Evolutionary conservation across 2,797 vertebrate genomes (phyloP), one percentile per base, ranked within the genome.

Genomic region (Malurus splendens): DNA sequence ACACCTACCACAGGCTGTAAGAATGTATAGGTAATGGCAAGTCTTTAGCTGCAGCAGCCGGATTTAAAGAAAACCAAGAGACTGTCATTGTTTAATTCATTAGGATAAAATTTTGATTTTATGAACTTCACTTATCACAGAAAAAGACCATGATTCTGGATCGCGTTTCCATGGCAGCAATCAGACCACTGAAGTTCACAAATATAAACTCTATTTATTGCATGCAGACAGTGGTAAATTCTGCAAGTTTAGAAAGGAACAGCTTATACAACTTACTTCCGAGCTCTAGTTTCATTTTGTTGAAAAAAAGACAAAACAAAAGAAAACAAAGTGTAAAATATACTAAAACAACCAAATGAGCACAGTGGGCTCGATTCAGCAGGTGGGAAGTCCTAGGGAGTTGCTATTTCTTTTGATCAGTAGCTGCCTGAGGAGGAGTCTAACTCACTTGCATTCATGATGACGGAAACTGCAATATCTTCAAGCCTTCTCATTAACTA

Each of bases 281-380:
- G 99, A 98, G 99, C 99, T 99, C 99, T 99, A 99, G 96, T 99
- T 98, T 98, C 98, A 99, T 99, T 98, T 98, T 98, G 98, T 96
- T 94, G 98, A 98, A 98, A 98, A 98, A 98, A 98, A 98, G 98
- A 98, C 98, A 99, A 98, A 98, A 99, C 98, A 99, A 98, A 98
- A 98, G 98, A 98, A 98, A 97, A 99, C 97, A 98, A 98, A 99
- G 97, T 98, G 98, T 99, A 97, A 98, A 97, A 97, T 97, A 97
- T 93, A 96, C 96, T 94, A 93, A 94, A 97, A 94, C 85, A 93
- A 96, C 93, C 84, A 92, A 93, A 81, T 77, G 94, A 94, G 93
- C 89, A 94, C 96, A 97, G 89, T 94, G 95, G 95, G 96, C 95
- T 97, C 64, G 47, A 95, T 95, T 96, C 93, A 70, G 90, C 71